Conservation (phyloP, 2,797 vertebrate genomes). For the Aphelocoma californica region DNA sequence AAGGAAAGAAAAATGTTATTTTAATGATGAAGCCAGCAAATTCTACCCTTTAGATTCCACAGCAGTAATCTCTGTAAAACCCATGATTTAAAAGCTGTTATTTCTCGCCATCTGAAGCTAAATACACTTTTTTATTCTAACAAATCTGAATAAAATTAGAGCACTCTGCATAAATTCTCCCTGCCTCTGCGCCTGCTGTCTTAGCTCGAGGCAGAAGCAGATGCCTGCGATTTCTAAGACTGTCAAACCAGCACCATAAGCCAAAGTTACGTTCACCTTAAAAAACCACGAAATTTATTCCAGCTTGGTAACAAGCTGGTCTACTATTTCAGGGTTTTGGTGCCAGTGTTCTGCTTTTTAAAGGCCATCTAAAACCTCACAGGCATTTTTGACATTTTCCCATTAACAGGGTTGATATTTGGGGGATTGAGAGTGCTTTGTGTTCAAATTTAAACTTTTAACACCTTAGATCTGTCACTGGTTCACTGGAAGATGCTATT, state of each 20-base stretch:
- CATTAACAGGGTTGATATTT: background rate
- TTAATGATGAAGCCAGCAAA: background rate
- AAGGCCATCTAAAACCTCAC: conserved; percentile 32
- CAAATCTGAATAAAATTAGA: conserved; percentile 37
- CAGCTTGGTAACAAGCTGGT: background rate
- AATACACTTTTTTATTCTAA: background rate
- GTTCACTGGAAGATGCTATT: background rate
- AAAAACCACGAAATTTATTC: background rate
- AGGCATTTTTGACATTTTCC: conserved; percentile 41
- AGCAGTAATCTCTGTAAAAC: background rate
- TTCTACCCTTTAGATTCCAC: background rate
- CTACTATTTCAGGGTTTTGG: background rate
- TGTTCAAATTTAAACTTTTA: background rate
- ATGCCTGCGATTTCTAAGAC: background rate
- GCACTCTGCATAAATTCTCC: conserved; percentile 5
- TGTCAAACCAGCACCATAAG: background rate
- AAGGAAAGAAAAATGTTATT: conserved; percentile 25
- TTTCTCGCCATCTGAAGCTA: conserved; percentile 20
- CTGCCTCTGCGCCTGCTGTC: conserved; percentile 30
- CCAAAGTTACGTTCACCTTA: conserved; percentile 22
- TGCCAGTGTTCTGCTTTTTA: background rate
- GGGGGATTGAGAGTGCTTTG: background rate
- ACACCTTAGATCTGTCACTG: background rate
- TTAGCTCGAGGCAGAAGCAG: conserved; percentile 27
- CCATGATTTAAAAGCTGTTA: conserved; percentile 12